Base-by-base conservation (phyloP, 1,140 invertebrate genomes). In the Cotesia vestalis region DNA sequence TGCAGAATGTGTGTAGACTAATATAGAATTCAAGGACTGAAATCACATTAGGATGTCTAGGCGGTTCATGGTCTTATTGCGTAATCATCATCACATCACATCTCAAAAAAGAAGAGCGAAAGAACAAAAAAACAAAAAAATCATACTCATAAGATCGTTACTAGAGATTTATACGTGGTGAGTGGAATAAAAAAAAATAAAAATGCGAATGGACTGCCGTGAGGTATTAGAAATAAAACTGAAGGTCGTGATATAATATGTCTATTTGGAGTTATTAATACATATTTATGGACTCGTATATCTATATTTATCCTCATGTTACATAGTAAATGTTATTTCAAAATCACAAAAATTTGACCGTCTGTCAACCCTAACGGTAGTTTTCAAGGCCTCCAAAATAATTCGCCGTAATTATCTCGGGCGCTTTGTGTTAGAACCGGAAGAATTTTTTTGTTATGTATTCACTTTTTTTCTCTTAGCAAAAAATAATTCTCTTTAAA, bases 311-410 rank as follows among this genome's bases (percentile, higher is more conserved):
- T 64, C 27, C 59, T 57, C 57, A 14, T 71, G 53, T 69, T 60
- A 14, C 40, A 64, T 57, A 34, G 40, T 46, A 46, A 11, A 46
- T 46, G 40, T 46, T 46, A 35, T 38, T 52, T 66, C 9, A 46
- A 66, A 59, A 72, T 64, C 57, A 35, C 34, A 52, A 51, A 69
- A 51, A 53, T 61, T 73, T 82, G 83, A 84, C 83, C 83, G 83
- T 84, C 83, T 84, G 77, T 73, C 76, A 84, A 80, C 82, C 81
- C 82, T 84, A 84, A 83, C 83, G 83, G 82, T 79, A 67, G 52
- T 61, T 27, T 61, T 57, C 79, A 80, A 79, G 73, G 73, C 66
- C 71, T 69, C 38, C 17, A 38, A 71, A 69, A 60, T 51, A 51
- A 34, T 67, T 67, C 53, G n/a, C n/a, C 12, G 60, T 38, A 36